Base-by-base conservation (phyloP, 2,113 vertebrate species). In the Cavia porcellus region DNA sequence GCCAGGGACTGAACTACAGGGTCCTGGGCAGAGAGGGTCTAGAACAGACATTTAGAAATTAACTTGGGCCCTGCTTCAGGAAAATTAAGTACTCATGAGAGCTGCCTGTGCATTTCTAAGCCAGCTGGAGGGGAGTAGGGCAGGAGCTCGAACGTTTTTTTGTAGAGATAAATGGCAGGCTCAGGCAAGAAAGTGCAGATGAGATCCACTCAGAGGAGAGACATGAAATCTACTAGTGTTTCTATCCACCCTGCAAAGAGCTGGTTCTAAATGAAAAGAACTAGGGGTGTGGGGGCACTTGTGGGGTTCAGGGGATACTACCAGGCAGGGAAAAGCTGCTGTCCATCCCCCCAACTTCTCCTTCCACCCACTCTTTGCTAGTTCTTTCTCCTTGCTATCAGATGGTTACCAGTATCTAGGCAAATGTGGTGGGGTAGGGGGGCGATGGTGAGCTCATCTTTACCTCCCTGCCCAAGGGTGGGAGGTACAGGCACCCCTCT, bases 61-160 rank as follows among this genome's bases (percentile, higher is more conserved):
- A 97, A 97, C 96, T 96, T 38, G 94, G 89, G 97, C 79, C 84
- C 85, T 62, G 17, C 7, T 25, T 88, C 95, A 25, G 89, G 81
- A 97, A 98, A 89, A 98, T 28, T 8, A 97, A 97, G 97, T 96
- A 93, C 95, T 98, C 98, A 92, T 83, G 93, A 98, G 97, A 98
- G 97, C 95, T 25, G 59, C 95, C 94, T 38, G 57, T 96, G 96
- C 95, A 95, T 97, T 91, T 92, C 96, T 89, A 92, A 55, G 66
- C 95, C 7, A 1, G 77, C 86, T 81, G 86, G 80, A 84, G 85
- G 81, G 88, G 15, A 72, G 77, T 70, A 88, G 0, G 68, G 66
- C 22, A 84, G 95, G 3, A 12, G 57, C 25, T 45, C 0, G n/a
- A 94, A 55, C 96, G 96, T n/a, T n/a, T 77, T 83, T 80, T 86